Percentiles rank a stretch among this genome's conserved stretches.
These are phyloP conservation scores for Ceyx margarethae DNA, from an alignment of 2,113 vertebrate species.

Conservation along the genomic window DNA sequence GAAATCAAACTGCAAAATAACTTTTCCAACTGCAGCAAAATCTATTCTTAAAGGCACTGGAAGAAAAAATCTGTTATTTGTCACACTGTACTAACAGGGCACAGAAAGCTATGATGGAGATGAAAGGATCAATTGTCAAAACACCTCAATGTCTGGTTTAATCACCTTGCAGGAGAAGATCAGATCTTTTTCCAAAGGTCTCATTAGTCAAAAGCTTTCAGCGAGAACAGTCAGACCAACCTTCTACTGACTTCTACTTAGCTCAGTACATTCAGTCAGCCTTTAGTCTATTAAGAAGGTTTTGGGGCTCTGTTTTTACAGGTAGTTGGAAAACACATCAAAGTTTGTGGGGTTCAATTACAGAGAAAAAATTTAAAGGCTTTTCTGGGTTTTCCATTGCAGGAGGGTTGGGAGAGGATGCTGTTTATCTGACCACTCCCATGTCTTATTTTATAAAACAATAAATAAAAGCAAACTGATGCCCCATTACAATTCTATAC, in stretches of 20 bases:
- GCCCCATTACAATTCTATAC: background rate
- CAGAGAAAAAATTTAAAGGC: background rate
- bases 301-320: background rate
- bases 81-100: background rate
- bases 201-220: background rate
- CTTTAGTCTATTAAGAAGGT: background rate
- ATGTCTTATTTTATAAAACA: background rate
- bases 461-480: background rate
- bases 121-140: background rate
- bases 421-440: background rate
- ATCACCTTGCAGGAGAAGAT: background rate
- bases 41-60: background rate
- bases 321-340: background rate
- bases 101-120: background rate
- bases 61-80: background rate
- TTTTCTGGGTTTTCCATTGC: background rate
- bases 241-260: background rate
- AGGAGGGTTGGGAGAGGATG: background rate
- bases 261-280: background rate
- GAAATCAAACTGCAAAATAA: background rate
- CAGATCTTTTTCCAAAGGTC: background rate
- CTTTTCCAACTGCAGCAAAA: background rate
- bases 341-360: background rate
- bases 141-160: background rate
- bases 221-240: background rate